Evolutionary conservation across 2,797 vertebrate species (phyloP).

Genomic region (Yasuhikotakia modesta): DNA sequence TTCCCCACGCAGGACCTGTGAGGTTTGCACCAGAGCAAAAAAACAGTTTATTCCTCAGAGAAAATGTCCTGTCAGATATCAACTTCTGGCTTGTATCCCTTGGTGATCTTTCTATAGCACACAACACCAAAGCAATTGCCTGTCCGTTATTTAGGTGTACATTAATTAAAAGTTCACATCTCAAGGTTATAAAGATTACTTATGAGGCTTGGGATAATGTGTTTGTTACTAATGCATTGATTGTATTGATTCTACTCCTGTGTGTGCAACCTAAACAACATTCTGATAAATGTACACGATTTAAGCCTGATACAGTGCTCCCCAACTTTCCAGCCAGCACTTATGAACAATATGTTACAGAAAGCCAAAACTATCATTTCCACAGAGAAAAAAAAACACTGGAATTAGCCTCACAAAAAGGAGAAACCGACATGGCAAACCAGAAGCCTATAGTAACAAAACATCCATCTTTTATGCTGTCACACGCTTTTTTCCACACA

Average conservation of each 20-base stretch:
- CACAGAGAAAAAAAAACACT: slow-evolving; percentile 22
- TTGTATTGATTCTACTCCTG: slow-evolving; percentile 46
- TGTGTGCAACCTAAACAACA: slow-evolving; percentile 40
- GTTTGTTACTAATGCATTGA: slow-evolving; percentile 47
- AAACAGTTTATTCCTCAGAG: slow-evolving; percentile 62
- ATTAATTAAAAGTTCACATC: no score
- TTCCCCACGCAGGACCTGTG: slow-evolving; percentile 67
- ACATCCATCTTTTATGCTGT: slow-evolving; percentile 16
- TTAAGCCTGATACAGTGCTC: slow-evolving; percentile 33
- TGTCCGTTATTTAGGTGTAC: slow-evolving; percentile 47
- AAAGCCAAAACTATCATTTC: slow-evolving; percentile 22
- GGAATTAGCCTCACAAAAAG: slow-evolving; percentile 27
- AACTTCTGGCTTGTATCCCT: slow-evolving; percentile 56
- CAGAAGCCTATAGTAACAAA: slow-evolving; percentile 16
- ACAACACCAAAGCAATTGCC: slow-evolving; percentile 40
- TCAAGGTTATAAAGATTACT: no score
- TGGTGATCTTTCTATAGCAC: slow-evolving; percentile 35
- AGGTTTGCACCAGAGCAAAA: slow-evolving; percentile 67
- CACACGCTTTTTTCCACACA: slow-evolving; percentile 9
- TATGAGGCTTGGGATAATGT: slow-evolving; percentile 52
- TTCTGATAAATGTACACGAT: slow-evolving; percentile 47
- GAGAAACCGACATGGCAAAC: slow-evolving; percentile 7
- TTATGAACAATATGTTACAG: slow-evolving; percentile 44
- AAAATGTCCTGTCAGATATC: slow-evolving; percentile 70
- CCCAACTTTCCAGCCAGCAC: slow-evolving; percentile 12